A percentile compares a stretch with the other conserved stretches of the same genome.
These are phyloP conservation scores for Leptinotarsa tumamoca DNA, from an alignment of 2,888 invertebrate species.

Conservation along the genomic window DNA sequence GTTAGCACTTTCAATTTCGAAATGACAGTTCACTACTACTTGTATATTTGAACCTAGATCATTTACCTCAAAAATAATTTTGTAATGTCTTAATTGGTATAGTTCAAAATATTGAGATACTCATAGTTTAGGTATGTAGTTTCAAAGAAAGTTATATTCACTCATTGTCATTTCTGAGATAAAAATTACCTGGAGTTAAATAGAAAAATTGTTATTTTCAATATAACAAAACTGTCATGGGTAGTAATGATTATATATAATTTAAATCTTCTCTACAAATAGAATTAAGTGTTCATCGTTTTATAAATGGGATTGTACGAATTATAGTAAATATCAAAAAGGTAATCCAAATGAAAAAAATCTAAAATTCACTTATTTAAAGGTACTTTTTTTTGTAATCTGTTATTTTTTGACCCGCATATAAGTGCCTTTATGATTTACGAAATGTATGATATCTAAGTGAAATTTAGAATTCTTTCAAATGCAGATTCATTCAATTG, in stretches of 20 bases:
- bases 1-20: constrained; percentile 18
- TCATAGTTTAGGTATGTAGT: constrained; percentile 34
- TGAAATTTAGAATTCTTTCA: too few relatives aligned
- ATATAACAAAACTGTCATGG: constrained; percentile 4
- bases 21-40: constrained; percentile 20
- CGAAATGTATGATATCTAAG: too few relatives aligned
- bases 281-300: constrained; percentile 11
- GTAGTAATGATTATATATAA: constrained; percentile 12
- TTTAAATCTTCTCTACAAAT: neutral
- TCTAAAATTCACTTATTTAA: neutral
- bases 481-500: too few relatives aligned
- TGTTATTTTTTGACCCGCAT: too few relatives aligned
- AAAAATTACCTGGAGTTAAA: neutral
- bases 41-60: constrained; percentile 26
- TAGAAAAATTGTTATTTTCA: constrained; percentile 11
- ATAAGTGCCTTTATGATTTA: too few relatives aligned
- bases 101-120: constrained; percentile 35
- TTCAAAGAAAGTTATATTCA: constrained; percentile 6
- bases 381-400: neutral
- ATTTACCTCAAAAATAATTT: constrained; percentile 33
- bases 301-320: neutral
- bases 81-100: constrained; percentile 30
- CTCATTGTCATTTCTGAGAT: constrained; percentile 11
- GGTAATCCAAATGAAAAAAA: neutral
- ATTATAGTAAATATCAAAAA: neutral